phyloP scores from a whole-genome alignment of 2,888 invertebrate species.

The Noctua pronuba region DNA sequence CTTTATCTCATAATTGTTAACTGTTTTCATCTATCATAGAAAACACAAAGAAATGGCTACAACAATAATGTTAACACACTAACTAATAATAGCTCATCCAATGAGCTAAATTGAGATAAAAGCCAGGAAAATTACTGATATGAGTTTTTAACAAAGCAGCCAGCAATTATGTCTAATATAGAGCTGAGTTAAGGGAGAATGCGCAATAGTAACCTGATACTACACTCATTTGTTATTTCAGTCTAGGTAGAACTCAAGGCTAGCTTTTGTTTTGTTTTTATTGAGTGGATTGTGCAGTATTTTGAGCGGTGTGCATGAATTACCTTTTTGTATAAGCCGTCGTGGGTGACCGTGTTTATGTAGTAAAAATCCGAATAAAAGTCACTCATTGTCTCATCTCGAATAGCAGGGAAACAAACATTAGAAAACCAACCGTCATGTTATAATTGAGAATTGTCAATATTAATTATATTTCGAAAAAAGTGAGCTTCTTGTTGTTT shows the following conservation, averaged over 20 bases:
- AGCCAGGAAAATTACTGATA: conserved; percentile 56
- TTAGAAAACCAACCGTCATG: neutral
- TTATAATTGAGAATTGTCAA: neutral
- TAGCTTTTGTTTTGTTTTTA: conserved; percentile 46
- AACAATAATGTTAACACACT: neutral
- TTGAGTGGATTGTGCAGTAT: neutral
- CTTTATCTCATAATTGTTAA: neutral
- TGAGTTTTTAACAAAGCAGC: conserved; percentile 51
- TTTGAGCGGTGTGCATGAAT: neutral
- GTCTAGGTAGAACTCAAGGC: conserved; percentile 48
- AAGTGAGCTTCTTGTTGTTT: neutral
- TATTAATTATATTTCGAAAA: neutral
- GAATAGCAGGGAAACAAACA: neutral
- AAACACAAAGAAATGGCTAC: conserved; percentile 5
- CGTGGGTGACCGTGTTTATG: neutral
- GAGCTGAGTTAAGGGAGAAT: conserved; percentile 20
- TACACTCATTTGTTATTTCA: conserved; percentile 43
- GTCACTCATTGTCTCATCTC: neutral
- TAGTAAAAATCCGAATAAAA: neutral
- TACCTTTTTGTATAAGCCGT: neutral
- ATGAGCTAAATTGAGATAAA: conserved; percentile 43
- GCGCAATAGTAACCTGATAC: conserved; percentile 52
- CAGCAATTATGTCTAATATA: conserved; percentile 48
- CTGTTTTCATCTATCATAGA: neutral
- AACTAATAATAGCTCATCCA: conserved; percentile 12